phyloP scores from a whole-genome alignment of 1,140 invertebrate genomes.

The Leptonema lineaticorne region DNA sequence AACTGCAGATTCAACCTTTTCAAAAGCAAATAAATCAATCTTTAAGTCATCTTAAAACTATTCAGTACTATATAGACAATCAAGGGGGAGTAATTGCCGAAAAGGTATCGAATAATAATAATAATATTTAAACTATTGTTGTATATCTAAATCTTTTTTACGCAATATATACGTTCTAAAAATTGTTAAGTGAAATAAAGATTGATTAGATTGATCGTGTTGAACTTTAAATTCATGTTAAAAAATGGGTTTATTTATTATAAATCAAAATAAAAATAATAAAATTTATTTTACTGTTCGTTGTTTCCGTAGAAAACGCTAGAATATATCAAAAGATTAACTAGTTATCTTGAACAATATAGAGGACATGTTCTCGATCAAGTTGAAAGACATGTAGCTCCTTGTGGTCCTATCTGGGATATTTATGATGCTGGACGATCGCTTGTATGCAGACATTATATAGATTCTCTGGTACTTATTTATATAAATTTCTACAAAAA shows the following conservation, averaged over 20 bases:
- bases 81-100: constrained; percentile 70
- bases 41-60: constrained; percentile 68
- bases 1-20: constrained; percentile 69
- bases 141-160: too few species aligned
- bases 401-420: constrained; percentile 72
- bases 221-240: neutral
- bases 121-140: too few species aligned
- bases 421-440: constrained; percentile 65
- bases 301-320: constrained; percentile 60
- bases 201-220: neutral
- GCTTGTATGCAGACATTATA: constrained; percentile 68
- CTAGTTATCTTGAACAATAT: constrained; percentile 66
- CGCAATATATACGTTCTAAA: too few species aligned
- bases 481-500: too few species aligned
- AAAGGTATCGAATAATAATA: too few species aligned
- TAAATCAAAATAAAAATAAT: neutral
- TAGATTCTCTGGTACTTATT: constrained; percentile 64
- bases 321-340: constrained; percentile 60
- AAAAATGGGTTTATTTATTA: neutral
- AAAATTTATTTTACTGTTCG: too few species aligned
- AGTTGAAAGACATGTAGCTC: constrained; percentile 62
- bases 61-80: constrained; percentile 73
- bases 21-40: constrained; percentile 70
- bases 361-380: constrained; percentile 64
- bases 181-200: too few species aligned